These are phyloP conservation scores for Artibeus jamaicensis DNA, from an alignment of 2,797 vertebrate species.

Conservation along the genomic window DNA sequence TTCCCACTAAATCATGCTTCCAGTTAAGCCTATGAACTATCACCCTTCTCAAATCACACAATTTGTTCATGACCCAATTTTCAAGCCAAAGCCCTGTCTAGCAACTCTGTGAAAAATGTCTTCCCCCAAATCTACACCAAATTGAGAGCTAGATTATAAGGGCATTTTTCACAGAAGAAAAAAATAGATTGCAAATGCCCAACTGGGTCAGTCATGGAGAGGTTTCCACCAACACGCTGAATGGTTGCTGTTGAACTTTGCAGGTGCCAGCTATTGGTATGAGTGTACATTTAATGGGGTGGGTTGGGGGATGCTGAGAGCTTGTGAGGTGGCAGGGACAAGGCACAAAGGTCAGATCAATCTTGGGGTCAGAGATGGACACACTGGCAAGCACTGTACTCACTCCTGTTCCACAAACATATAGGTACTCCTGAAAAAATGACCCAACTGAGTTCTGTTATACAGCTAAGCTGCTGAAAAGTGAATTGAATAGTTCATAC, in stretches of 20 bases:
- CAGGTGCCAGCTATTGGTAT: neutral
- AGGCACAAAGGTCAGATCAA: neutral
- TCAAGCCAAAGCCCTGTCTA: constrained; percentile 12
- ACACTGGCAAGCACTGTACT: fast-evolving
- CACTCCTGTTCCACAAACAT: neutral
- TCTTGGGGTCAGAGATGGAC: neutral
- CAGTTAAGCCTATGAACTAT: neutral
- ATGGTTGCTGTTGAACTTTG: neutral
- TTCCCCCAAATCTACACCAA: neutral
- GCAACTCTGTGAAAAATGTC: constrained; percentile 33
- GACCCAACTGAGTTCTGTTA: neutral
- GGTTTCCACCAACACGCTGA: neutral
- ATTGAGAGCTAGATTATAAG: neutral
- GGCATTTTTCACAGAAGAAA: neutral
- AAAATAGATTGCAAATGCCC: neutral
- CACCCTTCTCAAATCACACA: constrained; percentile 10
- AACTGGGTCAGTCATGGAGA: neutral
- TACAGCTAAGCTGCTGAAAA: neutral
- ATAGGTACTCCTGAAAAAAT: neutral
- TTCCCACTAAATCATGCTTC: neutral
- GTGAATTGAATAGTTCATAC: constrained; percentile 7
- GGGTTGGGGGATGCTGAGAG: neutral
- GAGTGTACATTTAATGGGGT: neutral
- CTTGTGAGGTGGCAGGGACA: neutral
- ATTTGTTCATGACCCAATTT: constrained; percentile 15